Percentiles rank a stretch among this genome's conserved stretches.
Conservation (phyloP, 2,113 vertebrate species). For the Perca fluviatilis region DNA sequence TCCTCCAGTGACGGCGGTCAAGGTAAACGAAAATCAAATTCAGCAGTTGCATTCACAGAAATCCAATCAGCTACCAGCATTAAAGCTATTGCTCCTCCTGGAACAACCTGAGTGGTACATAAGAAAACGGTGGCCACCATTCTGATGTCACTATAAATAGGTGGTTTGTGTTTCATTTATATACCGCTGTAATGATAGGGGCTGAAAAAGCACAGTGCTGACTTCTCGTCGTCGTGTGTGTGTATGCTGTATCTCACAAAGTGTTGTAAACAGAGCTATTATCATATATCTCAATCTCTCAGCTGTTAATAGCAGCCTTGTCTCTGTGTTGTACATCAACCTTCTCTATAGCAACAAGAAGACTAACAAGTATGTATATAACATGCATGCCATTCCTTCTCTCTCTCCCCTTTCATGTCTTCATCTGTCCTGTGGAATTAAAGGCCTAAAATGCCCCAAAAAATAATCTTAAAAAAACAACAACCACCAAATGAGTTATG, state of each 20-base stretch:
- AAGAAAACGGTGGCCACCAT: not conserved
- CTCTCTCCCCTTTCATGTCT: no score
- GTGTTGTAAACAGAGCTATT: slow-evolving; percentile 8
- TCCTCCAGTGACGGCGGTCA: not conserved
- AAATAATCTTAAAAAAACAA: no score
- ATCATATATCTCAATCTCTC: not conserved
- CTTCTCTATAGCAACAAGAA: slow-evolving; percentile 1
- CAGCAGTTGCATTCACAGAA: not conserved
- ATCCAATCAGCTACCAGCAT: not conserved
- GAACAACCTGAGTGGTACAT: not conserved
- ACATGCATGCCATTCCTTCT: no score
- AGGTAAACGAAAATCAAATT: slow-evolving; percentile 10
- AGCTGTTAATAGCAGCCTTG: not conserved
- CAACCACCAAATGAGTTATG: not conserved
- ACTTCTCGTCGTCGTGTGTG: not conserved
- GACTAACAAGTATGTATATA: not conserved
- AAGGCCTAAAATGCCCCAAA: no score
- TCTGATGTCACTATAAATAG: not conserved
- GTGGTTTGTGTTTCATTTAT: not conserved
- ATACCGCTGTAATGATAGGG: not conserved
- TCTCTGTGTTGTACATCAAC: slow-evolving; percentile 30
- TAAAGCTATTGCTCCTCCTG: not conserved
- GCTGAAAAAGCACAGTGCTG: not conserved
- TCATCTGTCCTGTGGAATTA: no score
- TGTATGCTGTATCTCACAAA: not conserved